Evolutionary conservation across 2,888 invertebrate species (phyloP).

Genomic region (Bimastos eiseni): DNA sequence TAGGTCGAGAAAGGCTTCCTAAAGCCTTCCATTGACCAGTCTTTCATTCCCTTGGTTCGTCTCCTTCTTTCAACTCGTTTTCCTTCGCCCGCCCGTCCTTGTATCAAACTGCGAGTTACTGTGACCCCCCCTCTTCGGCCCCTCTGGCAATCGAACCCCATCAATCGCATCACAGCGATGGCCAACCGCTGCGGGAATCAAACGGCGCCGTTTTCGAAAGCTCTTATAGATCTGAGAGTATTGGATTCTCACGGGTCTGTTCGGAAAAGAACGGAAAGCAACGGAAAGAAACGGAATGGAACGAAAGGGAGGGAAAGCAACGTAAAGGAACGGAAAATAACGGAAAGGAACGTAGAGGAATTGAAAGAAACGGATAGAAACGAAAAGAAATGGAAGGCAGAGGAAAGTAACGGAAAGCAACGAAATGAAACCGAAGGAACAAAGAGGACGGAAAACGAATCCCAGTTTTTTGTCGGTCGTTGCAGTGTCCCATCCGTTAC

Average conservation of each 20-base stretch:
- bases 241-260: background rate
- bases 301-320: too few species aligned
- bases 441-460: background rate
- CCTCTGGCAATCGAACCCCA: background rate
- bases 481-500: too few species aligned
- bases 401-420: too few species aligned
- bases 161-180: background rate
- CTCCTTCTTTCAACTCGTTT: background rate
- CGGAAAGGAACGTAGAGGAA: too few species aligned
- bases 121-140: background rate
- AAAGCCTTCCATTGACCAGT: background rate
- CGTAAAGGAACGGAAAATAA: too few species aligned
- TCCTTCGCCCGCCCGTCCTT: background rate
- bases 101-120: background rate
- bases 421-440: too few species aligned
- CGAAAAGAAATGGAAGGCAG: too few species aligned
- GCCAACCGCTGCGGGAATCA: background rate
- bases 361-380: too few species aligned
- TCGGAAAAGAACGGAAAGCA: too few species aligned
- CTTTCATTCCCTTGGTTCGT: background rate
- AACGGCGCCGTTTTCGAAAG: background rate
- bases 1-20: too few species aligned
- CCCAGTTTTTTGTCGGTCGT: too few species aligned
- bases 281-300: too few species aligned
- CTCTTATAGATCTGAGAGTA: background rate